Evolutionary conservation across 2,797 vertebrate genomes (phyloP).

Genomic region (Limnodromus scolopaceus): DNA sequence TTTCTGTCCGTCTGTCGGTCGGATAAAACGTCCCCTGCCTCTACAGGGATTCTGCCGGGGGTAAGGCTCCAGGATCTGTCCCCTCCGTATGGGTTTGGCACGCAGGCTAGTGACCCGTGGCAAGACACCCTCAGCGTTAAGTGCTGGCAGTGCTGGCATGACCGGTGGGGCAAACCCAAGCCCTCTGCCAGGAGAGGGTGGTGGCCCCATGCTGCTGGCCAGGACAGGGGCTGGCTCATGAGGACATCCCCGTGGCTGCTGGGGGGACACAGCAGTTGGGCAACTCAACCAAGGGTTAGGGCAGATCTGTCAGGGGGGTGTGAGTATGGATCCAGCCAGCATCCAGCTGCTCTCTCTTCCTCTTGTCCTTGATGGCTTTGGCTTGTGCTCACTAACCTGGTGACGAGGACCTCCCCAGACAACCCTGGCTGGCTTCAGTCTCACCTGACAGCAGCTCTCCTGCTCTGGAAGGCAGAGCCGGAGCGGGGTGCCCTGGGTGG

Average conservation of each 20-base stretch:
- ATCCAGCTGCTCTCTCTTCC: not conserved
- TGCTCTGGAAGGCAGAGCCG: not conserved
- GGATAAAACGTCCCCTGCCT: rapidly evolving
- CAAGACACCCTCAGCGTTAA: not conserved
- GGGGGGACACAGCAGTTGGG: not conserved
- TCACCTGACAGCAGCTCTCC: not conserved
- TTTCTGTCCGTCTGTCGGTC: rapidly evolving
- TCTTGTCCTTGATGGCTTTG: not conserved
- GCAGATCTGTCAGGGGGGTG: not conserved
- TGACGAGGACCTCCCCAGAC: not conserved
- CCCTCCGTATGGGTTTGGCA: not conserved
- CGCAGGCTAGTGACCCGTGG: rapidly evolving
- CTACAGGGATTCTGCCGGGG: not conserved
- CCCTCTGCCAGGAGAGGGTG: not conserved
- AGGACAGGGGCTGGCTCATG: not conserved
- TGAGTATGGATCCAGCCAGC: not conserved
- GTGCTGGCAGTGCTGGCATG: not conserved
- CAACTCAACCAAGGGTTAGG: not conserved
- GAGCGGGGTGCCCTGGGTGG: not conserved
- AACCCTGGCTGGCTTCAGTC: not conserved
- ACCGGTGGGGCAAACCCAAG: not conserved
- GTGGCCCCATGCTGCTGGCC: not conserved
- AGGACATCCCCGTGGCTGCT: not conserved
- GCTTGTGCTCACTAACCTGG: not conserved
- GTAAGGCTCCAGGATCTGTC: not conserved